These are phyloP conservation scores for Criorhina ranunculi DNA, from an alignment of 2,888 invertebrate species.

Conservation along the genomic window DNA sequence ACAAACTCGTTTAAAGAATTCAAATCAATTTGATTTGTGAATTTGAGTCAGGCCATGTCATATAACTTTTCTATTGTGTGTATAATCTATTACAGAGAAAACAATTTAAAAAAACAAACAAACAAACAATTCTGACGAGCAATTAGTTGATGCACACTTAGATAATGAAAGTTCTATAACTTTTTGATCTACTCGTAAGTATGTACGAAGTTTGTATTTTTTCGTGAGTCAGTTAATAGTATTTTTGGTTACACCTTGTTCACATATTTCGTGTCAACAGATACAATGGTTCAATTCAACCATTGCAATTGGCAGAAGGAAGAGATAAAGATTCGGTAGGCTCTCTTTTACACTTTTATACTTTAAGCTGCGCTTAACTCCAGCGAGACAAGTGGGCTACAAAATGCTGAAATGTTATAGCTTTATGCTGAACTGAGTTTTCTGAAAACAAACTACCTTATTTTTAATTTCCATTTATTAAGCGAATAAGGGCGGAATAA, in stretches of 20 bases:
- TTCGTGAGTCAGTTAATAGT: neutral
- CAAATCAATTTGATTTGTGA: neutral
- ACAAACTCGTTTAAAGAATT: too few relatives aligned
- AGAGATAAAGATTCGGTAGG: too few relatives aligned
- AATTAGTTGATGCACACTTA: conserved; percentile 5
- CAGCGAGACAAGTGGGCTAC: too few relatives aligned
- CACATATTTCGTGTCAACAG: neutral
- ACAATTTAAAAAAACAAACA: neutral
- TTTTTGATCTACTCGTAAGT: neutral
- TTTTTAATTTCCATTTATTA: too few relatives aligned
- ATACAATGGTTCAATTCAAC: too few relatives aligned
- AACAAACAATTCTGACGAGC: neutral
- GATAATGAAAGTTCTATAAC: neutral
- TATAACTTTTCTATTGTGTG: conserved; percentile 1
- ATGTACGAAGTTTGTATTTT: neutral
- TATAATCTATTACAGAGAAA: neutral
- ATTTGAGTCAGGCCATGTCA: neutral
- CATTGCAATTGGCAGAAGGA: too few relatives aligned
- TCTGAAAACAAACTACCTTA: too few relatives aligned
- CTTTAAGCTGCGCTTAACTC: too few relatives aligned
- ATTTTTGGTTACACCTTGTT: neutral
- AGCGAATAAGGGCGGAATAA: too few relatives aligned
- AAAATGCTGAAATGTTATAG: too few relatives aligned
- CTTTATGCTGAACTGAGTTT: too few relatives aligned
- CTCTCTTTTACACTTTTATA: too few relatives aligned